Evolutionary conservation across 1,140 invertebrate genomes (phyloP).

Genomic region (Lysiphlebus fabarum): DNA sequence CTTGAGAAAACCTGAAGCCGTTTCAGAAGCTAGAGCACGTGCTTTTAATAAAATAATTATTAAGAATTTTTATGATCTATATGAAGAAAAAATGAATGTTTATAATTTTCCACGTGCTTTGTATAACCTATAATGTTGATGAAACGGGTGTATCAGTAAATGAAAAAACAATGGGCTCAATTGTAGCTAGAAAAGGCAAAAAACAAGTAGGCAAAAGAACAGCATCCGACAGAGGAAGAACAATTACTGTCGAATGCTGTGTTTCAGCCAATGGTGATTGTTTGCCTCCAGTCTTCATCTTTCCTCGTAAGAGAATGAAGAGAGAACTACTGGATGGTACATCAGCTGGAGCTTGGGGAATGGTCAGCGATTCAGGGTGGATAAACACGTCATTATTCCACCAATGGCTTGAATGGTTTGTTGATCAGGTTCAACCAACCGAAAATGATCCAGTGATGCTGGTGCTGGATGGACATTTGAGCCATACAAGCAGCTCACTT

Average conservation of each 20-base stretch:
- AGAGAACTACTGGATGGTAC: too few relatives aligned
- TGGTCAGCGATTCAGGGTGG: too few relatives aligned
- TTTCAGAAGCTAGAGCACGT: slow-evolving; percentile 5
- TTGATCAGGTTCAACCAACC: too few relatives aligned
- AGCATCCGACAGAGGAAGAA: slow-evolving; percentile 38
- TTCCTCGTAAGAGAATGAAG: slow-evolving; percentile 26
- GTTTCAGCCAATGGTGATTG: slow-evolving; percentile 38
- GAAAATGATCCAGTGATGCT: too few relatives aligned
- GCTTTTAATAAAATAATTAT: slow-evolving; percentile 22
- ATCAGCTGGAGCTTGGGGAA: too few relatives aligned
- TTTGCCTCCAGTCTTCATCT: slow-evolving; percentile 40
- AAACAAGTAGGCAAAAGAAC: slow-evolving; percentile 36
- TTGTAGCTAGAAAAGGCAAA: slow-evolving; percentile 36
- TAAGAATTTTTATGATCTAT: slow-evolving; percentile 18
- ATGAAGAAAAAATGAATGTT: neutral
- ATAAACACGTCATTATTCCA: neutral
- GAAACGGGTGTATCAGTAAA: slow-evolving; percentile 37
- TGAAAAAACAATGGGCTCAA: slow-evolving; percentile 27
- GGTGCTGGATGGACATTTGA: too few relatives aligned
- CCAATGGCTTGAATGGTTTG: too few relatives aligned
- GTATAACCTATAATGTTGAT: slow-evolving; percentile 35
- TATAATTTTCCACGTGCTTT: neutral
- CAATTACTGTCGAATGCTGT: slow-evolving; percentile 39
- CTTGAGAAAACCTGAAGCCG: slow-evolving; percentile 3
- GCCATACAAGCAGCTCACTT: too few relatives aligned